These are phyloP conservation scores for Nesogale talazaci DNA, from an alignment of 2,113 vertebrate genomes.

Conservation along the genomic window DNA sequence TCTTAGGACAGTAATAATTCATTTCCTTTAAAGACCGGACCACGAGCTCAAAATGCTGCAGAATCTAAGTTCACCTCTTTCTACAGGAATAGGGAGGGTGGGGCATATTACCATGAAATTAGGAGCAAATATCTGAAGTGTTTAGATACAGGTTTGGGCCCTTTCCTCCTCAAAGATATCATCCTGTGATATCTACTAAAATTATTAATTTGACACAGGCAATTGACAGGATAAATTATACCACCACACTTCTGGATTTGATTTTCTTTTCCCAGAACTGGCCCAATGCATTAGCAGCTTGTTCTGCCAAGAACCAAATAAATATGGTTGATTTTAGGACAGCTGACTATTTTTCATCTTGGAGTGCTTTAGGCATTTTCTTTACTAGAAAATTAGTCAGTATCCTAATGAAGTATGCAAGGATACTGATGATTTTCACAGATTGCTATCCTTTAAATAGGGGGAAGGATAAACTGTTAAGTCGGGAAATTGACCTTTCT, in stretches of 20 bases:
- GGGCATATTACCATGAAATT: not conserved
- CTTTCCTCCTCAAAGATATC: not conserved
- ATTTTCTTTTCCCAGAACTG: slow-evolving; percentile 72
- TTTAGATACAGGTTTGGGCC: slow-evolving; percentile 24
- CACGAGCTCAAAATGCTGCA: slow-evolving; percentile 37
- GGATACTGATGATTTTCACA: slow-evolving; percentile 41
- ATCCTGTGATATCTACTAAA: slow-evolving; percentile 23
- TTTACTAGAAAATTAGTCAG: slow-evolving; percentile 64
- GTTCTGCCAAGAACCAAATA: slow-evolving; percentile 72
- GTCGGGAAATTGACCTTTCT: slow-evolving; percentile 39
- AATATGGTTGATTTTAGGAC: slow-evolving; percentile 67
- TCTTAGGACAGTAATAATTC: not conserved
- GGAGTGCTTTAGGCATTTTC: slow-evolving; percentile 12
- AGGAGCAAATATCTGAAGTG: slow-evolving; percentile 45
- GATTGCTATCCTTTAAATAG: slow-evolving; percentile 16
- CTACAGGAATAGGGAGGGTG: not conserved
- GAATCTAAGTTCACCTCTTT: slow-evolving; percentile 50
- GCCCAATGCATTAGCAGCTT: slow-evolving; percentile 55
- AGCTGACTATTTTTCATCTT: slow-evolving; percentile 60
- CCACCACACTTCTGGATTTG: slow-evolving; percentile 32
- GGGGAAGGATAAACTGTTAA: slow-evolving; percentile 24
- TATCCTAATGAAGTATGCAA: slow-evolving; percentile 18
- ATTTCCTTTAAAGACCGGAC: slow-evolving; percentile 46
- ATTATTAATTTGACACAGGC: slow-evolving; percentile 28
- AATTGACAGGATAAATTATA: slow-evolving; percentile 53